These are phyloP conservation scores for Cinclus cinclus DNA, from an alignment of 2,113 vertebrate genomes.

Conservation along the genomic window DNA sequence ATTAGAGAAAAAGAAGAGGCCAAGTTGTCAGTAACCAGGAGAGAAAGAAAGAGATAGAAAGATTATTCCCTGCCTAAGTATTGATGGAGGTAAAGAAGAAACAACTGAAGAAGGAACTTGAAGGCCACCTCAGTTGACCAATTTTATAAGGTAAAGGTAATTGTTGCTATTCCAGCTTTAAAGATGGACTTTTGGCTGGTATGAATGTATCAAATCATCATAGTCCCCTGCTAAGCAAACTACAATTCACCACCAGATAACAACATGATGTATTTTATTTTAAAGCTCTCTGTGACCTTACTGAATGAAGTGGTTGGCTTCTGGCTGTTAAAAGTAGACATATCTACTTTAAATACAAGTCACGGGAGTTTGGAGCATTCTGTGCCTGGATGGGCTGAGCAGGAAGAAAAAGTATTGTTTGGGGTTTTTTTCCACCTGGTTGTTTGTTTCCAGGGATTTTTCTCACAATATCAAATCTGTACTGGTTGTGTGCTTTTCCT, in stretches of 20 bases:
- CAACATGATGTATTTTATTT: background rate
- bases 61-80: constrained; percentile 38
- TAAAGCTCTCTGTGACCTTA: background rate
- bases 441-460: background rate
- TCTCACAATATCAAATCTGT: background rate
- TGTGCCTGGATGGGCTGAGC: background rate
- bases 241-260: background rate
- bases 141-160: background rate
- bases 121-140: background rate
- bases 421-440: background rate
- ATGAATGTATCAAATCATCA: background rate
- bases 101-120: background rate
- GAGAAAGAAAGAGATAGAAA: constrained; percentile 49
- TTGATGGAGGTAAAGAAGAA: background rate
- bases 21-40: constrained; percentile 48
- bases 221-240: background rate
- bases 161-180: background rate
- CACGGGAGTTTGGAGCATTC: background rate
- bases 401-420: background rate
- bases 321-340: background rate
- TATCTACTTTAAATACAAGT: background rate
- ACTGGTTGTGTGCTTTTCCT: background rate
- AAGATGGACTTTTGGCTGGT: background rate
- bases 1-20: constrained; percentile 47
- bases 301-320: background rate